Base-by-base conservation (phyloP, 2,113 vertebrate genomes). In the Brachionichthys hirsutus region DNA sequence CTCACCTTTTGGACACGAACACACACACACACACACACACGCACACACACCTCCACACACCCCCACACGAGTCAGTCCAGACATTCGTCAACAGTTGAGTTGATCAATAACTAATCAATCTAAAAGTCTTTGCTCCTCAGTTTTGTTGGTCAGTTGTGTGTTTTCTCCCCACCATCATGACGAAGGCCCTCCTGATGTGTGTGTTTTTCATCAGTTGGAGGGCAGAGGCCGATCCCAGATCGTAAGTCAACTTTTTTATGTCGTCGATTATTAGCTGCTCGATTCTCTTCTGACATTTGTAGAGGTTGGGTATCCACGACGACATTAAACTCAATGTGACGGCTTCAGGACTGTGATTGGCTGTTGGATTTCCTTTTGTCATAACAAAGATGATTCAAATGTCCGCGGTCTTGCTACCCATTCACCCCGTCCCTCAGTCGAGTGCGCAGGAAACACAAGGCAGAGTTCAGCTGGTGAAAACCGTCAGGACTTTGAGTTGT, bases 101-200 rank as follows among this genome's bases (percentile, higher is more conserved):
- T 56, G 59, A 73, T 75, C 16, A 64, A 15, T 70, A 50, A 50
- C 47, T n/a, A 17, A 38, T 51, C 10, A 60, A 42, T 22, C 36
- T 12, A 38, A 38, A 38, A 38, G 36, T 38, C 36, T 10, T 13
- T 12, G 16, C 1, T 34, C 13, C 9, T 30, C 11, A 12, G 30
- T 38, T 17, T 0, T 9, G 18, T 55, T 10, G 10, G 30, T 45
- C 41, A 66, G 36, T 11, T 6, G 12, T 16, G 48, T 24, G 19
- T 40, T 43, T 36, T 7, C n/a, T 45, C 19, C 5, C 45, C 38
- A 9, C 16, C 20, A 20, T 42, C 72, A 74, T 34, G 60, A 85
- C 83, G 83, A 84, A 71, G 62, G 50, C 81, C 40, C 57, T 88
- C 40, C 57, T 83, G 3, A 1, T 78, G 61, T 70, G 67, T 42